Evolutionary conservation across 1,140 invertebrate genomes (phyloP).

Genomic region (Drosophila willistoni): DNA sequence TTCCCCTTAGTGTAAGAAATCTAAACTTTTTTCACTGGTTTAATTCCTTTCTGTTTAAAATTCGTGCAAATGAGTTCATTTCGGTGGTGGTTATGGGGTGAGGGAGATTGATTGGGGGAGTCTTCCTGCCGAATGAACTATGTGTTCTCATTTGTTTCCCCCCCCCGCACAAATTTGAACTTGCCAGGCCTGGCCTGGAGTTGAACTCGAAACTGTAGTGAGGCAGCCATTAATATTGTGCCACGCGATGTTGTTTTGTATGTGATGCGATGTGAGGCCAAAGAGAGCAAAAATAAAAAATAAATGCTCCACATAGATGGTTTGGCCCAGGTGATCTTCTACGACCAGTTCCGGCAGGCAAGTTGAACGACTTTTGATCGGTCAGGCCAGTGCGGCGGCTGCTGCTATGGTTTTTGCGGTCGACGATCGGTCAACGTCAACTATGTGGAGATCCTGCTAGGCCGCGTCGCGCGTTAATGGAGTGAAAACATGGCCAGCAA

Average conservation of each 20-base stretch:
- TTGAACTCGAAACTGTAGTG: conserved; percentile 63
- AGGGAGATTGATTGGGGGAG: neutral
- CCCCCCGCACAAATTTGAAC: conserved; percentile 46
- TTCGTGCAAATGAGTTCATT: conserved; percentile 1
- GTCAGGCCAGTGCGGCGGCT: conserved; percentile 42
- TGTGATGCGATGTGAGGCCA: conserved; percentile 49
- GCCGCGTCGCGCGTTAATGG: conserved; percentile 57
- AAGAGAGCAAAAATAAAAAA: conserved; percentile 13
- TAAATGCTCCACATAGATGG: conserved; percentile 67
- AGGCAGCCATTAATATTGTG: conserved; percentile 77
- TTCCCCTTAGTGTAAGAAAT: too few relatives aligned
- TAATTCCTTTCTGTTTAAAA: too few relatives aligned
- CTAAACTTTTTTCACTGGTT: too few relatives aligned
- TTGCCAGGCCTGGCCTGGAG: conserved; percentile 28
- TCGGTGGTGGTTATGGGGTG: neutral
- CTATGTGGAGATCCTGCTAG: conserved; percentile 44
- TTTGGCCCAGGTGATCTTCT: conserved; percentile 72
- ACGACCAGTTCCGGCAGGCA: conserved; percentile 80
- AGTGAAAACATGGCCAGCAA: conserved; percentile 63
- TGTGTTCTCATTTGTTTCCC: conserved; percentile 23
- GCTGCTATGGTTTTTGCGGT: conserved; percentile 61
- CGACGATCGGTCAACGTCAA: conserved; percentile 79
- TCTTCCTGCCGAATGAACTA: conserved; percentile 48
- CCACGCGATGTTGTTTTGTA: conserved; percentile 47
- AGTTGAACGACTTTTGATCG: conserved; percentile 81